A percentile compares a stretch with the other conserved stretches of the same genome.
These are phyloP conservation scores for Sialis fuliginosa DNA, from an alignment of 2,888 invertebrate genomes.

Conservation along the genomic window DNA sequence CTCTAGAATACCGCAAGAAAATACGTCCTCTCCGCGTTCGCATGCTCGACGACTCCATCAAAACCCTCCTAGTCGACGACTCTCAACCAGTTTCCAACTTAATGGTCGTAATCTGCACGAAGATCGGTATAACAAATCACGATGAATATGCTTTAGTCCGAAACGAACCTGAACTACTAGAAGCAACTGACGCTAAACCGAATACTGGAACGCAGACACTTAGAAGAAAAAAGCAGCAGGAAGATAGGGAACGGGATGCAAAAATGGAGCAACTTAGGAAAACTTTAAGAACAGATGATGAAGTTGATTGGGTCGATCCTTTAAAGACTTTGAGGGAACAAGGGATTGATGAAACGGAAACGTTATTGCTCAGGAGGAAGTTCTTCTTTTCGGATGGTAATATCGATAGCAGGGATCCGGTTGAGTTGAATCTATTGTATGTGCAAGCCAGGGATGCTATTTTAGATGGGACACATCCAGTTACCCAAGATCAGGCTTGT, in stretches of 20 bases:
- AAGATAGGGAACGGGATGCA: conserved; percentile 72
- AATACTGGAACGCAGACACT: conserved; percentile 82
- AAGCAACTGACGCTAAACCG: conserved; percentile 52
- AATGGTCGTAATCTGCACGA: conserved; percentile 98
- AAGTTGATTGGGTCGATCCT: conserved; percentile 98
- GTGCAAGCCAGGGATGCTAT: conserved; percentile 98
- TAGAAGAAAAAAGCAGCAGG: conserved; percentile 51
- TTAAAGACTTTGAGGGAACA: conserved; percentile 94
- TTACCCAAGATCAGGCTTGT: conserved; percentile 86
- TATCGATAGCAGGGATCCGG: conserved; percentile 94
- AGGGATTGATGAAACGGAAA: conserved; percentile 86
- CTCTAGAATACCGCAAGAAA: conserved; percentile 88
- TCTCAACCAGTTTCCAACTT: conserved; percentile 93
- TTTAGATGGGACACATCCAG: conserved; percentile 91
- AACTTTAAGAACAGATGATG: conserved; percentile 96
- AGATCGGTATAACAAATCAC: conserved; percentile 97
- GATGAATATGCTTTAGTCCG: conserved; percentile 90
- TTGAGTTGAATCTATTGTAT: conserved; percentile 90
- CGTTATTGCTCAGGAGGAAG: conserved; percentile 78
- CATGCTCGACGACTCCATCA: conserved; percentile 90
- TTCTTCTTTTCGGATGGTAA: conserved; percentile 99
- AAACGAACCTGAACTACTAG: conserved; percentile 71
- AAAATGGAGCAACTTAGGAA: conserved; percentile 96
- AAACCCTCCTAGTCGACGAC: conserved; percentile 94
- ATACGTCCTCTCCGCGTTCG: conserved; percentile 80